Base-by-base conservation (phyloP, 2,888 invertebrate genomes). In the Graphium colonna region DNA sequence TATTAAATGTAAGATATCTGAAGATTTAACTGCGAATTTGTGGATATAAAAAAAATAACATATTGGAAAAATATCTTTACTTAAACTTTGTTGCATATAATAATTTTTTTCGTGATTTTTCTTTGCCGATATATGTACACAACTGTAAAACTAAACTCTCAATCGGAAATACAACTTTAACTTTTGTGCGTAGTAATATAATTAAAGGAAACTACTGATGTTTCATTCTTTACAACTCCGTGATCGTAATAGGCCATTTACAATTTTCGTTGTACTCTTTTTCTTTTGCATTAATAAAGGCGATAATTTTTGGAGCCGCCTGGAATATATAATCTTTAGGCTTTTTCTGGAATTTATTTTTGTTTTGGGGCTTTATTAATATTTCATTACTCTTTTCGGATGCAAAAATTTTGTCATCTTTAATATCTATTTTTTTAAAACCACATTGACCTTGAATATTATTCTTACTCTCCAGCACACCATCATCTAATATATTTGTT, bases 241-340 rank as follows among this genome's bases (percentile, higher is more conserved):
- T 26, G 4, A 7, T 26, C 26, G 7, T 33, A 33, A 10, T 10
- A 33, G 33, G 33, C 33, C 9, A 5, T 33, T 33, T 7, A 10
- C n/a, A 47, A 18, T 26, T 43, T 15, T 28, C 38, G 9, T 18
- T 28, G 57, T 77, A 75, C 63, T 81, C 76, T 56, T 66, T 73
- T 71, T 81, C 72, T 60, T 77, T 82, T 59, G 64, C 55, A 55
- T 66, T 72, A 21, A 82, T 73, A 60, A 81, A 82, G 38, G 69
- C 60, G 13, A 82, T 63, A 3, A 83, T 67, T 58, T 75, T 73
- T 1, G 67, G 58, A 15, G 78, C 68, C 10, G 78, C 75, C 28
- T 65, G 56, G n/a, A 72, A 42, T 41, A 78, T 61, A 16, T 58
- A 63, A 45, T 67, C 56, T 42, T 13, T 38, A 3, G 43, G 28